Conservation (phyloP, 2,113 vertebrate genomes). For the Syngnathus typhle region DNA sequence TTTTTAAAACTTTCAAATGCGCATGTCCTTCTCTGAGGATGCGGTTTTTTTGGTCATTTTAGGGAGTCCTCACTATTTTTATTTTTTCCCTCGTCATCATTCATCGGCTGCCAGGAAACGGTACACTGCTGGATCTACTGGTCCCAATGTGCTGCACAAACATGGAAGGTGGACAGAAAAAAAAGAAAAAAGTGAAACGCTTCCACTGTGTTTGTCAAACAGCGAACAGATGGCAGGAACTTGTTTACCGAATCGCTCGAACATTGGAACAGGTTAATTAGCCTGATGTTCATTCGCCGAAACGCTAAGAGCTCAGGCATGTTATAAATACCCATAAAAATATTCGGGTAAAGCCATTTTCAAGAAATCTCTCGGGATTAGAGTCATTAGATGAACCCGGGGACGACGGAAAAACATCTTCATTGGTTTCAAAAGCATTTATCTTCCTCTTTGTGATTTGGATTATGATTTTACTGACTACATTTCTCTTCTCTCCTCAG, state of each 20-base stretch:
- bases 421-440: background rate
- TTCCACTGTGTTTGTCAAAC: conserved; percentile 46
- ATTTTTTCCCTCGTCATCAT: background rate
- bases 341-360: background rate
- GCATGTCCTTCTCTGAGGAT: conserved; percentile 10
- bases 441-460: too few relatives aligned
- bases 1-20: conserved; percentile 27
- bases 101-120: conserved; percentile 8
- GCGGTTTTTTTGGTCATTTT: background rate
- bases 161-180: conserved; percentile 31
- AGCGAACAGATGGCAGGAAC: conserved; percentile 61
- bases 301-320: background rate
- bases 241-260: conserved; percentile 40
- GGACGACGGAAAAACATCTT: background rate
- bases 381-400: background rate
- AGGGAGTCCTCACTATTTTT: background rate
- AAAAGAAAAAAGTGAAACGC: conserved; percentile 25
- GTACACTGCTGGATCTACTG: conserved; percentile 12
- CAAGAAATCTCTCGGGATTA: background rate
- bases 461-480: too few relatives aligned
- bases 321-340: background rate
- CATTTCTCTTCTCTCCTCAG: conserved; percentile 44
- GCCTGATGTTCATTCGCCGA: background rate
- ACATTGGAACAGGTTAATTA: conserved; percentile 24
- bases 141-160: conserved; percentile 47